These are phyloP conservation scores for Cettia cetti DNA, from an alignment of 2,113 vertebrate genomes.

Conservation along the genomic window DNA sequence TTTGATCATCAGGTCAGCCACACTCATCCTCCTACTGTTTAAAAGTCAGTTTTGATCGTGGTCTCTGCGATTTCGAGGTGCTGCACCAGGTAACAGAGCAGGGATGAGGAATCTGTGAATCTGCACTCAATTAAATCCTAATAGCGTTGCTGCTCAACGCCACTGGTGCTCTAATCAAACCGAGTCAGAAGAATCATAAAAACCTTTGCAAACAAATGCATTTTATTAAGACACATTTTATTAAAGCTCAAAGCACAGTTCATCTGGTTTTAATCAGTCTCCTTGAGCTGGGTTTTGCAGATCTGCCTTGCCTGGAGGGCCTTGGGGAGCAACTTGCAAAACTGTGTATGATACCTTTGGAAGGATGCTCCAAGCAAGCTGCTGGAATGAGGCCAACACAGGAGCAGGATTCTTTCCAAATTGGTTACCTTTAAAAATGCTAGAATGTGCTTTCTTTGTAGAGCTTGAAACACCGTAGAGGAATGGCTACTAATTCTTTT, in stretches of 20 bases:
- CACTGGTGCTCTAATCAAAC: neutral
- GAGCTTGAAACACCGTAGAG: neutral
- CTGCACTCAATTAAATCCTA: neutral
- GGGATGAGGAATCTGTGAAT: neutral
- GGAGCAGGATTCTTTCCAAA: neutral
- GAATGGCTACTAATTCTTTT: neutral
- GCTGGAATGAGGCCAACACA: neutral
- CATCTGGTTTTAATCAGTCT: neutral
- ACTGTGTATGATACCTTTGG: neutral
- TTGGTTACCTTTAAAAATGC: neutral
- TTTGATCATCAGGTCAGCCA: constrained; percentile 95
- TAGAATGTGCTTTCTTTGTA: neutral
- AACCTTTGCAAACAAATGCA: neutral
- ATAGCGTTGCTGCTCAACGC: neutral
- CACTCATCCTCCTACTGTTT: neutral
- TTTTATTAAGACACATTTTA: neutral
- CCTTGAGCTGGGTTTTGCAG: neutral
- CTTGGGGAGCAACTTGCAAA: neutral
- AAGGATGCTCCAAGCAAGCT: neutral
- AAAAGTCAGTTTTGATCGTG: fast-evolving
- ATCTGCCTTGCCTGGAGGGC: neutral
- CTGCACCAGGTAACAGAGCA: neutral
- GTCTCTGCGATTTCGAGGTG: fast-evolving
- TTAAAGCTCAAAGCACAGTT: neutral
- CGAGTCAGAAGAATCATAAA: neutral